These are phyloP conservation scores for Elanoides forficatus DNA, from an alignment of 2,113 vertebrate species.

Conservation along the genomic window DNA sequence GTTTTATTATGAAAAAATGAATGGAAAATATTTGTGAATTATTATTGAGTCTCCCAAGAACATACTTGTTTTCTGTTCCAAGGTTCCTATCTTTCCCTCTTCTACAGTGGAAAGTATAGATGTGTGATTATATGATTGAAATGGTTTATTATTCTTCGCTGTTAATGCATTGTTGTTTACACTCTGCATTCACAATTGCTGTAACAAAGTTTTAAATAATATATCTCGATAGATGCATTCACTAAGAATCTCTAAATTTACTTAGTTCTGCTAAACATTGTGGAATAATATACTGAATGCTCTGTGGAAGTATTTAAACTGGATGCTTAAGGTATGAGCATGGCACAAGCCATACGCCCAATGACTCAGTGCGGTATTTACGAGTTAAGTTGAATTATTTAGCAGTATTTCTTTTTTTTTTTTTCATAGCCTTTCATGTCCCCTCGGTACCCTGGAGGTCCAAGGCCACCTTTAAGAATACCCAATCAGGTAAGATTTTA, in stretches of 20 bases:
- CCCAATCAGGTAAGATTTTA: slow-evolving; percentile 88
- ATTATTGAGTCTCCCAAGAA: not conserved
- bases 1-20: not conserved
- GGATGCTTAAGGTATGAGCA: not conserved
- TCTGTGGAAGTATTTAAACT: not conserved
- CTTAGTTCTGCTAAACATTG: not conserved
- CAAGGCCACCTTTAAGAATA: slow-evolving; percentile 94
- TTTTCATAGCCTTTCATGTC: slow-evolving; percentile 93
- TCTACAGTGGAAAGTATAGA: not conserved
- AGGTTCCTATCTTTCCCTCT: not conserved
- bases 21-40: not conserved
- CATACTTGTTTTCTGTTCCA: not conserved
- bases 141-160: not conserved
- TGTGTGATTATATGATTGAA: not conserved
- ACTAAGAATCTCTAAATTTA: not conserved
- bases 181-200: not conserved
- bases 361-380: not conserved
- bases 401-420: not conserved
- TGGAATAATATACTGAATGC: not conserved
- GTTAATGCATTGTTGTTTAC: not conserved
- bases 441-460: slow-evolving; percentile 96
- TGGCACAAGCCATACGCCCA: not conserved
- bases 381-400: not conserved
- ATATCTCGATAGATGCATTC: not conserved
- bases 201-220: not conserved